phyloP scores from a whole-genome alignment of 1,140 invertebrate genomes.

The Harlomillsia oculata region DNA sequence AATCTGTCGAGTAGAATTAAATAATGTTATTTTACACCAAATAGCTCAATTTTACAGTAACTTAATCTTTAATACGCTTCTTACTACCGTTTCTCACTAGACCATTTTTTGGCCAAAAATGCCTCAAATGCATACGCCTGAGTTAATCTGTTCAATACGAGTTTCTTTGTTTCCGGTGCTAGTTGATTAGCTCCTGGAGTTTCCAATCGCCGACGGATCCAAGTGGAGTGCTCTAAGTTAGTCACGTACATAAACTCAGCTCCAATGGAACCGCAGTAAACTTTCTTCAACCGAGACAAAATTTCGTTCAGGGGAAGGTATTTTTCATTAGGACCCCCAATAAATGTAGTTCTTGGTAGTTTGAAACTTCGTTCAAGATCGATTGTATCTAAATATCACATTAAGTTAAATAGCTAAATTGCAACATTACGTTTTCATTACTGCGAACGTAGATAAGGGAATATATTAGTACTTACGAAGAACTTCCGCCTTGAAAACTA shows the following conservation, averaged over 20 bases:
- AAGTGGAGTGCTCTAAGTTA: slow-evolving; percentile 96
- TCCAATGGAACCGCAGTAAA: slow-evolving; percentile 83
- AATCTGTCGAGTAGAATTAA: slow-evolving; percentile 47
- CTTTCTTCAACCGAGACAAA: slow-evolving; percentile 74
- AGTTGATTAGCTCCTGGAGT: slow-evolving; percentile 84
- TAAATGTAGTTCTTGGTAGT: slow-evolving; percentile 92
- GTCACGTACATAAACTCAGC: slow-evolving; percentile 99
- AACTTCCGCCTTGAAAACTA: too few species aligned
- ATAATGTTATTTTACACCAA: not conserved
- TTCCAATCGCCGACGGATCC: slow-evolving; percentile 94
- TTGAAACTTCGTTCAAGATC: slow-evolving; percentile 95
- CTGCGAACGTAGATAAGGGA: too few species aligned
- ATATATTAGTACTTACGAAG: too few species aligned
- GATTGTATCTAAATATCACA: slow-evolving; percentile 62
- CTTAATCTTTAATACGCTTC: not conserved
- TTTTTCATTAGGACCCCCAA: slow-evolving; percentile 86
- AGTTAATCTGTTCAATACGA: slow-evolving; percentile 86
- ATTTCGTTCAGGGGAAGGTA: slow-evolving; percentile 85
- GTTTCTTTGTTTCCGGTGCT: slow-evolving; percentile 76
- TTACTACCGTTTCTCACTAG: slow-evolving; percentile 81
- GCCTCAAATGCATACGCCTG: slow-evolving; percentile 72
- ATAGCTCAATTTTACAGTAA: not conserved
- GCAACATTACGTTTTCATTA: too few species aligned
- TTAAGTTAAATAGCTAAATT: not conserved
- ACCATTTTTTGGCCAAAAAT: slow-evolving; percentile 79